A percentile compares a stretch with the other conserved stretches of the same genome.
These are phyloP conservation scores for Brachymystax lenok DNA, from an alignment of 2,797 vertebrate species.

Conservation along the genomic window DNA sequence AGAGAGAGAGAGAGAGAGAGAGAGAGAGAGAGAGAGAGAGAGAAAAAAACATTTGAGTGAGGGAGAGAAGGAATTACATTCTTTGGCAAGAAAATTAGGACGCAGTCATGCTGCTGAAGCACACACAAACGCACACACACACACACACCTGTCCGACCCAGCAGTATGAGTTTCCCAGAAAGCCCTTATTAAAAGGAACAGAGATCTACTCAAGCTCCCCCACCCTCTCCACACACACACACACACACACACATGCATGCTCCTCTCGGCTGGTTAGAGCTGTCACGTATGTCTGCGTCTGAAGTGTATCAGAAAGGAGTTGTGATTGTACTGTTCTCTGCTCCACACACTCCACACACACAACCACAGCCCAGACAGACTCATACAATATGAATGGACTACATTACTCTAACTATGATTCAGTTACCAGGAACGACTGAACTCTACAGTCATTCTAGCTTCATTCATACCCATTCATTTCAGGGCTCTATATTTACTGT, in stretches of 20 bases:
- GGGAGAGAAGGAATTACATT: not conserved
- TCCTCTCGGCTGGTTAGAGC: constrained; percentile 2
- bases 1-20: not conserved
- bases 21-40: no score
- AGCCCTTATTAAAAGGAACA: not conserved
- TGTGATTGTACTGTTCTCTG: constrained; percentile 3
- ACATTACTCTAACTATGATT: not conserved
- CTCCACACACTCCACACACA: not conserved
- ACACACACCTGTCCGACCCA: constrained; percentile 9
- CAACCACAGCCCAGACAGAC: not conserved
- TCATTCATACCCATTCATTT: not conserved
- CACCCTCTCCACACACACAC: constrained; percentile 6
- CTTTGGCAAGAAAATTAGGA: not conserved
- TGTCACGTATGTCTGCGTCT: constrained; percentile 15
- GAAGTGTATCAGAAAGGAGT: constrained; percentile 9
- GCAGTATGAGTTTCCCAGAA: not conserved
- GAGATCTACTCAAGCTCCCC: not conserved
- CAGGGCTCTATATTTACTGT: not conserved
- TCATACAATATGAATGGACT: constrained; percentile 1
- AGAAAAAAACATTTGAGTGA: not conserved
- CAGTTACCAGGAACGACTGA: not conserved
- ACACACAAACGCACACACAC: constrained; percentile 5
- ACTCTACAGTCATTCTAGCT: not conserved
- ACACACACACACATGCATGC: constrained; percentile 20
- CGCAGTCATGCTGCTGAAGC: not conserved